Evolutionary conservation across 2,113 vertebrate species (phyloP), one percentile per base, ranked within the genome.

Genomic region (Phyllostomus hastatus): DNA sequence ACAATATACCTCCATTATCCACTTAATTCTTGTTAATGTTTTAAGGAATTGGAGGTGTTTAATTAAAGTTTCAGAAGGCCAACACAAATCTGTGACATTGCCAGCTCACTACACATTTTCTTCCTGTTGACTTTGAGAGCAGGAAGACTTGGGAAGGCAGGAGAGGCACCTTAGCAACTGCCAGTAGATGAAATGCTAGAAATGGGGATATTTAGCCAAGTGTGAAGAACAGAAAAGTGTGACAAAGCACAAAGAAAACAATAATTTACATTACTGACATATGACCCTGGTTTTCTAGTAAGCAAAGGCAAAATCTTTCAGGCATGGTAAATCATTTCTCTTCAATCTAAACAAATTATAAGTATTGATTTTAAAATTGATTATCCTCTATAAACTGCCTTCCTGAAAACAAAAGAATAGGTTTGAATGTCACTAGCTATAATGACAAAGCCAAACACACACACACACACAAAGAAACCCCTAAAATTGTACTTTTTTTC

Each of bases 191-290:
- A 97, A 93, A 95, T 97, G 96, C 98, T 96, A 86, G 90, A 97
- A 98, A 98, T 89, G 92, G 96, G 95, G 90, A 98, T 97, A 80
- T 97, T 90, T 90, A 98, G 95, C 96, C 96, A 86, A 97, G 96
- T 92, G 94, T 98, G 96, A 98, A 97, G 97, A 97, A 87, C 95
- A 76, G 95, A 84, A 98, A 98, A 98, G 97, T 97, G 91, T 97
- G 97, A 96, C 90, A 84, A 96, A 92, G 93, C 12, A 76, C 82
- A 95, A 96, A 96, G 86, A 97, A 98, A 97, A 96, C 91, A 97
- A 88, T 4, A 78, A 87, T 94, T 82, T 94, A 7, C 81, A 95
- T 92, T 14, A 11, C 28, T 95, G 6, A 50, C n/a, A 76, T 92
- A 66, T 26, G 2, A 0, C 66, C 97, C 96, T 95, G 92, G 97